These are phyloP conservation scores for Ormyrus labotus DNA, from an alignment of 2,888 invertebrate genomes.

Conservation along the genomic window DNA sequence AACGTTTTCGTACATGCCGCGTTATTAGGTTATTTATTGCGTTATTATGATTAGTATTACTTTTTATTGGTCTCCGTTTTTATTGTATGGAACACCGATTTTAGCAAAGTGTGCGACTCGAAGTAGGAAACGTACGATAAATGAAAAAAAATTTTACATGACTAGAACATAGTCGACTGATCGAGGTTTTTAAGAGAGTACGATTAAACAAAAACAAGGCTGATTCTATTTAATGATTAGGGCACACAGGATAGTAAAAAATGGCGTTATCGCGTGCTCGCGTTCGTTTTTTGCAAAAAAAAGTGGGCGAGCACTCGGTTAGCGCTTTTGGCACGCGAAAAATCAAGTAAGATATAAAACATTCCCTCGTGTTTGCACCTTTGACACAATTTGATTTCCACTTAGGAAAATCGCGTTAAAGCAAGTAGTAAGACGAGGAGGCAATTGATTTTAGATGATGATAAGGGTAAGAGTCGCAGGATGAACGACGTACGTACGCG, in stretches of 20 bases:
- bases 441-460: constrained; percentile 48
- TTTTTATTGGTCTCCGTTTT: constrained; percentile 47
- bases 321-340: constrained; percentile 24
- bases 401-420: constrained; percentile 21
- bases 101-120: constrained; percentile 43
- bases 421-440: constrained; percentile 12
- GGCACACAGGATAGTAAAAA: constrained; percentile 47
- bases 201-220: constrained; percentile 65
- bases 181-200: constrained; percentile 45
- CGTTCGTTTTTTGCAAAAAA: not conserved
- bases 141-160: constrained; percentile 41
- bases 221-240: constrained; percentile 70
- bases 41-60: constrained; percentile 46
- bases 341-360: constrained; percentile 39
- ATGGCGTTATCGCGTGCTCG: constrained; percentile 19
- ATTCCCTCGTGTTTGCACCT: constrained; percentile 51
- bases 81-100: constrained; percentile 29
- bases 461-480: constrained; percentile 53
- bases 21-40: constrained; percentile 55
- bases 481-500: constrained; percentile 56
- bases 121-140: constrained; percentile 56
- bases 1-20: constrained; percentile 31
- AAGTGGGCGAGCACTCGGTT: not conserved
- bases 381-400: constrained; percentile 42
- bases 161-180: constrained; percentile 52